phyloP scores from a whole-genome alignment of 2,113 vertebrate genomes.

The Zosterops borbonicus region DNA sequence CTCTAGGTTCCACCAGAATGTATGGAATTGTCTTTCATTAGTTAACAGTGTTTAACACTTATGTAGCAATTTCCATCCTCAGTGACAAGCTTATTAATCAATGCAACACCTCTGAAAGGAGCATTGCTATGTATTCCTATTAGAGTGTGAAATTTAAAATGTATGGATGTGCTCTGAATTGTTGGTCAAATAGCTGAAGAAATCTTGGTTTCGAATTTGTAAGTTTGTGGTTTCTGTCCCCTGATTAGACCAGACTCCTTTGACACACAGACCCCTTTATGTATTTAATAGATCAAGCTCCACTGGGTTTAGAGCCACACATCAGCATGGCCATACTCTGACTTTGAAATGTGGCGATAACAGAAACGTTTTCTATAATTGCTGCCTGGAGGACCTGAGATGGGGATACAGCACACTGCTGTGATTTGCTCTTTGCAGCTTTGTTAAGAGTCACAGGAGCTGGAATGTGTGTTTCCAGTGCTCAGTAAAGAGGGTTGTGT shows the following conservation, averaged over 20 bases:
- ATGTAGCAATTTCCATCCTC: not conserved
- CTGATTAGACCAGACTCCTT: conserved; percentile 4
- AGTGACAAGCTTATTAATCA: conserved; percentile 51
- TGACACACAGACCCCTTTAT: conserved; percentile 49
- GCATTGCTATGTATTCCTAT: conserved; percentile 9
- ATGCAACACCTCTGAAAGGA: conserved; percentile 40
- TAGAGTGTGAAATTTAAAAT: conserved; percentile 29
- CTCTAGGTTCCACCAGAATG: conserved; percentile 34
- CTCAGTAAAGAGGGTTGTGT: not conserved
- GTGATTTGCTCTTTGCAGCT: conserved; percentile 19
- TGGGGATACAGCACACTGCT: not conserved
- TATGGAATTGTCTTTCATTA: conserved; percentile 42
- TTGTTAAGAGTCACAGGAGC: not conserved
- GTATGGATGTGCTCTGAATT: conserved; percentile 29
- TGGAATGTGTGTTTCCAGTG: conserved; percentile 17
- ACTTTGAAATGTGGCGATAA: conserved; percentile 19
- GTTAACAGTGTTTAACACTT: conserved; percentile 32
- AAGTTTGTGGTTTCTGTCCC: conserved; percentile 35
- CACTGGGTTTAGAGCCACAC: not conserved
- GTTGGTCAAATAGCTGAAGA: not conserved
- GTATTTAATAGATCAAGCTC: conserved; percentile 16
- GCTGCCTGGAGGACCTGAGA: conserved; percentile 22
- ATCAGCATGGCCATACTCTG: not conserved
- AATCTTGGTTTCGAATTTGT: not conserved
- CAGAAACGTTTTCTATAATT: conserved; percentile 8